Base-by-base conservation (phyloP, 2,797 vertebrate species). In the Tiaroga cobitis region DNA sequence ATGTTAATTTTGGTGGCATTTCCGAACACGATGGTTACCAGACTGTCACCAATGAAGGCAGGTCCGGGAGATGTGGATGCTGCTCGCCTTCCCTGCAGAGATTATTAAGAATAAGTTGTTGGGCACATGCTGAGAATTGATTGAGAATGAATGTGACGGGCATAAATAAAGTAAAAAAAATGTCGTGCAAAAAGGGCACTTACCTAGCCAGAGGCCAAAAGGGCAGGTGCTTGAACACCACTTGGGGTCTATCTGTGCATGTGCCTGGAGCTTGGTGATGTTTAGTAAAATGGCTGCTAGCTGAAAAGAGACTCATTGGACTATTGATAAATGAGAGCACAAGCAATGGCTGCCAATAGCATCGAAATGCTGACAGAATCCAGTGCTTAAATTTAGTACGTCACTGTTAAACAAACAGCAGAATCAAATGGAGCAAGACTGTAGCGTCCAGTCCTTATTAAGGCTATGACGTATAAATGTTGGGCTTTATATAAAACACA, bases 351-450 rank as follows among this genome's bases (percentile, higher is more conserved):
- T 56, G 73, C 6, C 34, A 69, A 59, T 49, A 72, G 54, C 80
- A 68, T 18, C 51, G 54, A 85, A 74, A 84, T 54, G 56, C 59
- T 61, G 82, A 77, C 73, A 72, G 83, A 84, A 74, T 85, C 41
- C 63, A 81, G 83, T 81, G 83, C 82, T 86, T 88, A 46, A 85
- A 51, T 88, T 76, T 80, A 61, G 26, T 49, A 65, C 32, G 85
- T 80, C 83, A 79, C 29, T 24, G 46, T 61, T 69, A 68, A 89
- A 75, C 87, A 88, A 85, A 89, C 85, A 83, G 29, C 19, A 8
- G 34, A 77, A 87, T 85, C 73, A 83, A 87, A 89, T 67, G 65
- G 72, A 81, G 68, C 83, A 81, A 61, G 76, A 85, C 34, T 81
- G 76, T 46, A 67, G 46, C 29, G 46, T 61, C 26, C 15, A 79